A percentile compares a stretch with the other conserved stretches of the same genome.
These are phyloP conservation scores for Echiichthys vipera DNA, from an alignment of 2,797 vertebrate genomes.

Conservation along the genomic window DNA sequence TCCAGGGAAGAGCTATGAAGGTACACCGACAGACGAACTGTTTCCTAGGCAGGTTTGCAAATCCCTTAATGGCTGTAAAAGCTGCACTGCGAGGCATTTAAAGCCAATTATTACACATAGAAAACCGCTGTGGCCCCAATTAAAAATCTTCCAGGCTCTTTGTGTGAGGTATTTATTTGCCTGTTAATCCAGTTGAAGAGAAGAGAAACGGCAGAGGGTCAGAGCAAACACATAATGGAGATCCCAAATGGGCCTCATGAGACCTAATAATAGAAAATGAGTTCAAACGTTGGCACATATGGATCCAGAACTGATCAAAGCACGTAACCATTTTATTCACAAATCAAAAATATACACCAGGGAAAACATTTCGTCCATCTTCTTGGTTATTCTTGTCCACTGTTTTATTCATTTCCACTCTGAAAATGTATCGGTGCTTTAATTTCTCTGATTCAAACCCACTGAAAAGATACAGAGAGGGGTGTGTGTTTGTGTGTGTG, in stretches of 20 bases:
- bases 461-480: conserved; percentile 3
- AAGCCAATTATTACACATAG: conserved; percentile 66
- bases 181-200: conserved; percentile 40
- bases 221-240: conserved; percentile 15
- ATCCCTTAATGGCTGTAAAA: conserved; percentile 63
- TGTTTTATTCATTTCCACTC: conserved; percentile 1
- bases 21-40: conserved; percentile 38
- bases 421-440: neutral
- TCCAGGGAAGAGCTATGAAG: conserved; percentile 44
- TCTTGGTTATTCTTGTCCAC: conserved; percentile 34
- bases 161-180: conserved; percentile 48
- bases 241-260: neutral
- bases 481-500: too few relatives aligned
- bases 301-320: neutral
- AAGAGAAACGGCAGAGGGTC: conserved; percentile 13
- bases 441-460: neutral
- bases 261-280: neutral
- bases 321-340: conserved; percentile 83
- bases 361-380: conserved; percentile 80
- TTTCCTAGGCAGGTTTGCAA: conserved; percentile 60
- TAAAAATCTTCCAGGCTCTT: conserved; percentile 58
- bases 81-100: conserved; percentile 59
- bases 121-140: conserved; percentile 64
- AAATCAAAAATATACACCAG: conserved; percentile 91
- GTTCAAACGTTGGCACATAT: conserved; percentile 1